Conservation (phyloP, 2,797 vertebrate species). For the Hippocampus kuda region DNA sequence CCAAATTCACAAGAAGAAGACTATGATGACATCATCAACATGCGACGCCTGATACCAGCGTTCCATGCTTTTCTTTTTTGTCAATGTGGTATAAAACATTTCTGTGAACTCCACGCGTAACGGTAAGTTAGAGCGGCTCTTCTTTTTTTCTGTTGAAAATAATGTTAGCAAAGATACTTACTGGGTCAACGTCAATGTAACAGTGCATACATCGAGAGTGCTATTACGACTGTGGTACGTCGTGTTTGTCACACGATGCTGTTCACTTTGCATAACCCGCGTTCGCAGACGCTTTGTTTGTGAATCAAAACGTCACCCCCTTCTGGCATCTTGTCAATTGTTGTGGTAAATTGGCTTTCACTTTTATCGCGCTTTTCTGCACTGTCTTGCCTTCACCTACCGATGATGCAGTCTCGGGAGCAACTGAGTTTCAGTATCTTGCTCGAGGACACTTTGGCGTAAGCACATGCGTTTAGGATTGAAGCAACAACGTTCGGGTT, state of each 20-base stretch:
- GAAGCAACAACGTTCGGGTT: too few relatives aligned
- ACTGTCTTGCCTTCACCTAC: too few relatives aligned
- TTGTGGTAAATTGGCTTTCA: background rate
- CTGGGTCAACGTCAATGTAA: background rate
- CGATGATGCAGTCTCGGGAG: too few relatives aligned
- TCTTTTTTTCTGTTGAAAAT: background rate
- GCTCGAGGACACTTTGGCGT: too few relatives aligned
- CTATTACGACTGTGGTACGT: background rate
- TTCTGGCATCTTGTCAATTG: background rate
- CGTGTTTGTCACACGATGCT: background rate
- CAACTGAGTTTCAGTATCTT: too few relatives aligned
- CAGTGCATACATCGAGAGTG: background rate
- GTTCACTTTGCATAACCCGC: background rate
- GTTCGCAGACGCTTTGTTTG: background rate
- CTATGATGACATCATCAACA: conserved; percentile 13
- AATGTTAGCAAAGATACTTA: background rate
- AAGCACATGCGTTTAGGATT: too few relatives aligned
- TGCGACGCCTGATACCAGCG: conserved; percentile 26
- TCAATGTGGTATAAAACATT: background rate
- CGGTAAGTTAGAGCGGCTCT: conserved; percentile 14
- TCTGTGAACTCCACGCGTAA: background rate
- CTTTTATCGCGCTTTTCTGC: too few relatives aligned
- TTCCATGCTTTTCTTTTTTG: background rate
- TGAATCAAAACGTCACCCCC: background rate
- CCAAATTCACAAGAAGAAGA: conserved; percentile 23